Evolutionary conservation across 2,113 vertebrate genomes (phyloP).

Genomic region (Pangasianodon hypophthalmus): DNA sequence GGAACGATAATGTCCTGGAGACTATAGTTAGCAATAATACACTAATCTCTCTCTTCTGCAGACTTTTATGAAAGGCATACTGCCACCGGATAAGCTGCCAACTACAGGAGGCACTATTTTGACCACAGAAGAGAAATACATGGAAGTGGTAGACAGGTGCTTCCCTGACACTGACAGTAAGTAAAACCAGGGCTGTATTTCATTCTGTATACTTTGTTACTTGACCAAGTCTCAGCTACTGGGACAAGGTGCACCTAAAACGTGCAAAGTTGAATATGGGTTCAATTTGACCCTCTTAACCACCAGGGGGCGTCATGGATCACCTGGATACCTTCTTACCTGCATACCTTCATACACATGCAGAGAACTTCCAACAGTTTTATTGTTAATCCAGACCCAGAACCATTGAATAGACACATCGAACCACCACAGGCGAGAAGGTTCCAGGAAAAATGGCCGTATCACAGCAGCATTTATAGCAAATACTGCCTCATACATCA

Average conservation of each 20-base stretch:
- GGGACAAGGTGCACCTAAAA: not conserved
- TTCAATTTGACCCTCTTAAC: not conserved
- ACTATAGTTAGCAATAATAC: not conserved
- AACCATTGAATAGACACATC: not conserved
- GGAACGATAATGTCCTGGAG: no score
- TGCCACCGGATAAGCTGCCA: constrained; percentile 76
- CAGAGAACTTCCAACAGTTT: not conserved
- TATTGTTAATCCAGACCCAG: not conserved
- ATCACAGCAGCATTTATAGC: not conserved
- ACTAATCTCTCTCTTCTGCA: constrained; percentile 62
- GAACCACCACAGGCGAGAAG: not conserved
- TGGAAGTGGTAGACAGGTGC: constrained; percentile 80
- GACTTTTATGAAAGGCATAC: constrained; percentile 74
- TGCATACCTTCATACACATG: not conserved
- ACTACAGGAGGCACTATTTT: constrained; percentile 84
- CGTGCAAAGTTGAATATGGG: not conserved
- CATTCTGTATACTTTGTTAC: not conserved
- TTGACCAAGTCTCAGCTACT: not conserved
- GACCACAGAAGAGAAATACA: constrained; percentile 83
- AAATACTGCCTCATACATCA: not conserved
- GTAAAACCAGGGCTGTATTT: constrained; percentile 52
- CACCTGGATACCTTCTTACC: not conserved
- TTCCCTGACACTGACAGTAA: constrained; percentile 85
- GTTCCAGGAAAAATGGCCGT: not conserved
- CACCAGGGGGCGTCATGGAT: not conserved